Evolutionary conservation across 2,888 invertebrate genomes (phyloP).

Genomic region (Opisthograptis luteolata): DNA sequence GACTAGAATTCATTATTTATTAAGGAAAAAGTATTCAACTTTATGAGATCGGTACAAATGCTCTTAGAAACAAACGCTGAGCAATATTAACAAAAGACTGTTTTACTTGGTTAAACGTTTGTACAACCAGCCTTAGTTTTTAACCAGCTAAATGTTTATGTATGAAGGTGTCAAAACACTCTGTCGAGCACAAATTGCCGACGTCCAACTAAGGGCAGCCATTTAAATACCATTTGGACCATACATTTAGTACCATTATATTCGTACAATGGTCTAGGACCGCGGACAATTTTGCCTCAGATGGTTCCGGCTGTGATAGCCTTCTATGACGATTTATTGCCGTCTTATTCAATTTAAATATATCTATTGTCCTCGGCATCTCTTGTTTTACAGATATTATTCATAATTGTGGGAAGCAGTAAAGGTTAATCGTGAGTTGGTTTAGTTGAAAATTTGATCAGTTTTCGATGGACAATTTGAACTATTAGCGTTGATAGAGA

Average conservation of each 20-base stretch:
- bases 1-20: no score
- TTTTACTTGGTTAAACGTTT: no score
- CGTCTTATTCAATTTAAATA: slow-evolving; percentile 79
- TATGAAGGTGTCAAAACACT: slow-evolving; percentile 80
- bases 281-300: slow-evolving; percentile 67
- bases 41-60: no score
- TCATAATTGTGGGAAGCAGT: slow-evolving; percentile 50
- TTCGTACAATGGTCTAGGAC: slow-evolving; percentile 57
- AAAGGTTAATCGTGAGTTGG: slow-evolving; percentile 60
- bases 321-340: slow-evolving; percentile 81
- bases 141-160: slow-evolving; percentile 68
- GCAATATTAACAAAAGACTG: no score
- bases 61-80: no score
- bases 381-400: slow-evolving; percentile 33
- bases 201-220: slow-evolving; percentile 68
- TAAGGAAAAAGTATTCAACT: no score
- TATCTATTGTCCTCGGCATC: slow-evolving; percentile 59
- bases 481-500: slow-evolving; percentile 44
- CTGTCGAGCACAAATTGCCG: slow-evolving; percentile 74
- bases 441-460: slow-evolving; percentile 46
- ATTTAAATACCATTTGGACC: slow-evolving; percentile 74
- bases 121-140: slow-evolving; percentile 44
- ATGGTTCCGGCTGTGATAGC: slow-evolving; percentile 78
- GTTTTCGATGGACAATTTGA: slow-evolving; percentile 52
- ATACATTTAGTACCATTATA: slow-evolving; percentile 34